These are phyloP conservation scores for Lanistes nyassanus DNA, from an alignment of 1,140 invertebrate genomes.

Conservation along the genomic window DNA sequence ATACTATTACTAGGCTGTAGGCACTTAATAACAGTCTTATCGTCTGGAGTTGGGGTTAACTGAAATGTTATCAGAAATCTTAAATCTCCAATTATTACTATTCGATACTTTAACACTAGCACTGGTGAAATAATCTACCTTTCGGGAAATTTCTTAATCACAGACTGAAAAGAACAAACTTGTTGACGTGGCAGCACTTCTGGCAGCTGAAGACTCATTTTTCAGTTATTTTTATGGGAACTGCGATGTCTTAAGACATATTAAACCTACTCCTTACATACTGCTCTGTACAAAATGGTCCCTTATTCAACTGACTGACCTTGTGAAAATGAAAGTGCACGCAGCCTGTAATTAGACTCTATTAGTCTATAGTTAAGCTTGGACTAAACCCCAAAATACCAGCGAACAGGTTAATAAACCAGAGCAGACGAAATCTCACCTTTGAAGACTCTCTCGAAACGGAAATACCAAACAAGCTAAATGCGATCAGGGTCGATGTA, in stretches of 20 bases:
- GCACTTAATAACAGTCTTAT: neutral
- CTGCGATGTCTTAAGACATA: neutral
- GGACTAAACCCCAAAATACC: too few species aligned
- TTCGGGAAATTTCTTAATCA: too few species aligned
- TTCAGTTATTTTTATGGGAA: neutral
- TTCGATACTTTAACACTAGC: too few species aligned
- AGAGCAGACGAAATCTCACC: slow-evolving; percentile 23
- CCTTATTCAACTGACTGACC: neutral
- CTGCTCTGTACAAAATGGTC: neutral
- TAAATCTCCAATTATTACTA: too few species aligned
- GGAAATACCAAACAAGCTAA: neutral
- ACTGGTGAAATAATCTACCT: too few species aligned
- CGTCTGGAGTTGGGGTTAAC: too few species aligned
- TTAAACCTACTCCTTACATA: too few species aligned
- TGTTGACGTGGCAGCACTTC: slow-evolving; percentile 22
- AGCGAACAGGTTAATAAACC: neutral
- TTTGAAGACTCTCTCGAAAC: neutral
- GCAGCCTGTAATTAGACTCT: neutral
- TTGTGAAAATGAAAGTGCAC: neutral
- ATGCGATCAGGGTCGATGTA: neutral
- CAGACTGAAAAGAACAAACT: slow-evolving; percentile 8
- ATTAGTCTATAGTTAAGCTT: too few species aligned
- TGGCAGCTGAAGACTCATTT: neutral
- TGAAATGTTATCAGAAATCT: too few species aligned
- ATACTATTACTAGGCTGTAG: neutral